Conservation (phyloP, 1,140 invertebrate species). For the Drosophila lowei region DNA sequence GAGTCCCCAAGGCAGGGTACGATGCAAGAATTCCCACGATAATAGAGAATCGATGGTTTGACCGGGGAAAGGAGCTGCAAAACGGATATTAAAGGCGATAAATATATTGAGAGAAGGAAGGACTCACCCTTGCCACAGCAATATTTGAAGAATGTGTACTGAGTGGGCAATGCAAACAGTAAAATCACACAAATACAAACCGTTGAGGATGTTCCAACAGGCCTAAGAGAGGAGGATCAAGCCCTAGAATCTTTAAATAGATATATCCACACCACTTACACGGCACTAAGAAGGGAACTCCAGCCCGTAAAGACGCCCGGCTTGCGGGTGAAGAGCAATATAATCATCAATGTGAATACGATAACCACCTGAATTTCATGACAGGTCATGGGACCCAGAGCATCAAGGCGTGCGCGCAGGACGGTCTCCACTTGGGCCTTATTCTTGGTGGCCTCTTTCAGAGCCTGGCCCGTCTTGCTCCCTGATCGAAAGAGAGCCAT, state of each 20-base stretch:
- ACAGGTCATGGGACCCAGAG: constrained; percentile 90
- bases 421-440: constrained; percentile 85
- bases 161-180: constrained; percentile 91
- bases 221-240: constrained; percentile 75
- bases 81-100: too few species aligned
- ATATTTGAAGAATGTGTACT: constrained; percentile 79
- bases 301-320: constrained; percentile 84
- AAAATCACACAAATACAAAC: constrained; percentile 89
- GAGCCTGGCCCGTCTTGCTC: constrained; percentile 83
- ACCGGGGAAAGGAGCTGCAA: constrained; percentile 46
- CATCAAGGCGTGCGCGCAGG: constrained; percentile 87
- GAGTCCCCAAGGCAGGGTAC: constrained; percentile 44
- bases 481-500: constrained; percentile 88
- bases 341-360: constrained; percentile 89
- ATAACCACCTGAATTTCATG: constrained; percentile 90
- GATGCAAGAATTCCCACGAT: constrained; percentile 38
- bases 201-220: constrained; percentile 89
- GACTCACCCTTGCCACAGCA: constrained; percentile 48
- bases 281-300: constrained; percentile 27
- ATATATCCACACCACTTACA: constrained; percentile 50
- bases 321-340: constrained; percentile 93
- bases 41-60: constrained; percentile 47
- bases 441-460: constrained; percentile 84
- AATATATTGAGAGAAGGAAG: too few species aligned
- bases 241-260: too few species aligned